Percentiles rank a stretch among this genome's conserved stretches.
These are phyloP conservation scores for Zaprionus vittiger DNA, from an alignment of 1,140 invertebrate species.

Conservation along the genomic window DNA sequence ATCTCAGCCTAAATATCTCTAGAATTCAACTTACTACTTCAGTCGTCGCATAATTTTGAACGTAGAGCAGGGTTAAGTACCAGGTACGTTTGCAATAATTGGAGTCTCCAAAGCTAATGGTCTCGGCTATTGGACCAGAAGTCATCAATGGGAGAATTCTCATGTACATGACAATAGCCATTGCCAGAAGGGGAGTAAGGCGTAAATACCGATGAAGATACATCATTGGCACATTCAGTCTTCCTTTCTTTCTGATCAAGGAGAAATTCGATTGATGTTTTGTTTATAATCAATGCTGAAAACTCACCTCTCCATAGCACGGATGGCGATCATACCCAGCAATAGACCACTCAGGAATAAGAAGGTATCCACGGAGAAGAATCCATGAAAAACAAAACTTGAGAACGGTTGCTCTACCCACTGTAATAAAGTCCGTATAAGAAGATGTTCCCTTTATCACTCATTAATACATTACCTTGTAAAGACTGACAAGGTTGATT, in stretches of 20 bases:
- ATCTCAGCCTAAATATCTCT: too few relatives aligned
- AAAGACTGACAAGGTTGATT: constrained; percentile 50
- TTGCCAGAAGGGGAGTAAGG: constrained; percentile 58
- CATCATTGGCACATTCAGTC: constrained; percentile 69
- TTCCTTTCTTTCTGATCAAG: constrained; percentile 49
- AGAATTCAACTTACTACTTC: constrained; percentile 32
- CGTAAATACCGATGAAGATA: constrained; percentile 72
- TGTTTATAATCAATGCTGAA: constrained; percentile 21
- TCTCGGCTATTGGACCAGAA: constrained; percentile 41
- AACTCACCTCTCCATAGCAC: constrained; percentile 87
- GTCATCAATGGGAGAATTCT: constrained; percentile 13
- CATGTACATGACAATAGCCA: constrained; percentile 30
- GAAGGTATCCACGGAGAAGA: constrained; percentile 89
- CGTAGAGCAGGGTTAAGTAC: constrained; percentile 60
- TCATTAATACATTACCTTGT: neutral
- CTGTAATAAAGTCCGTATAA: neutral
- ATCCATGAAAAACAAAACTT: constrained; percentile 86
- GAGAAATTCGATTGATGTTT: neutral
- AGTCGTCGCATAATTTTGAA: constrained; percentile 62
- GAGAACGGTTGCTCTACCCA: constrained; percentile 85
- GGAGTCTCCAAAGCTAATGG: constrained; percentile 23
- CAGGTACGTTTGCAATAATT: constrained; percentile 61
- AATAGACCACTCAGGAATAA: constrained; percentile 88
- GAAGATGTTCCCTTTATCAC: neutral
- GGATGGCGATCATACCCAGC: constrained; percentile 87